Base-by-base conservation (phyloP, 2,113 vertebrate genomes). In the Cryptotis parvus region DNA sequence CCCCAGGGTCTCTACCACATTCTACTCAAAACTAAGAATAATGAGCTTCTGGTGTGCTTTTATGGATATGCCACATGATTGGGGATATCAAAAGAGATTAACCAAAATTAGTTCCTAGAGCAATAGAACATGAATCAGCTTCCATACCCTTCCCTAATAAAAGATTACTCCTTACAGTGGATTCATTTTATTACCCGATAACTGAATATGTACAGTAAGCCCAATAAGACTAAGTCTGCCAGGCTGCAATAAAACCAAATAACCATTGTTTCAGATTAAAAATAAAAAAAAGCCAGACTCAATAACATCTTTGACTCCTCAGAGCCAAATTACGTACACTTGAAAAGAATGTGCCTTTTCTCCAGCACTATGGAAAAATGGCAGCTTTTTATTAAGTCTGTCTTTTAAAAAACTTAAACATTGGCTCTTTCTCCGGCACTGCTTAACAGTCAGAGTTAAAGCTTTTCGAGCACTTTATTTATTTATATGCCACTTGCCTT, bases 401-500 rank as follows among this genome's bases (percentile, higher is more conserved):
- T 52, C 27, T 91, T 92, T 92, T 94, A 91, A 83, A n/a, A 96
- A 61, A 68, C 68, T 90, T 94, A 94, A 93, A 94, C 74, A 85
- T 76, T 89, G 68, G 69, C 4, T 86, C 27, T 91, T 94, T 82
- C 65, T 45, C 22, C 33, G 26, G 4, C 16, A 61, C 15, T 12
- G 79, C 90, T 90, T 92, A 92, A 89, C 74, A 73, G 55, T 37
- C 78, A 95, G 94, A 93, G 11, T 61, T 75, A 58, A 91, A 68
- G 35, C 12, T 93, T 72, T 8, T 68, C 66, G 70, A 74, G 29
- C 39, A n/a, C 89, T 95, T 94, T 95, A 94, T 93, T 97, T 97
- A 95, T 97, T 96, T 96, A 96, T 92, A 87, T 94, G 92, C 80
- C 90, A 97, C 97, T 97, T 93, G 70, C 55, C 86, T 91, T 94